phyloP scores from a whole-genome alignment of 2,113 vertebrate genomes.

The Lepus timidus region DNA sequence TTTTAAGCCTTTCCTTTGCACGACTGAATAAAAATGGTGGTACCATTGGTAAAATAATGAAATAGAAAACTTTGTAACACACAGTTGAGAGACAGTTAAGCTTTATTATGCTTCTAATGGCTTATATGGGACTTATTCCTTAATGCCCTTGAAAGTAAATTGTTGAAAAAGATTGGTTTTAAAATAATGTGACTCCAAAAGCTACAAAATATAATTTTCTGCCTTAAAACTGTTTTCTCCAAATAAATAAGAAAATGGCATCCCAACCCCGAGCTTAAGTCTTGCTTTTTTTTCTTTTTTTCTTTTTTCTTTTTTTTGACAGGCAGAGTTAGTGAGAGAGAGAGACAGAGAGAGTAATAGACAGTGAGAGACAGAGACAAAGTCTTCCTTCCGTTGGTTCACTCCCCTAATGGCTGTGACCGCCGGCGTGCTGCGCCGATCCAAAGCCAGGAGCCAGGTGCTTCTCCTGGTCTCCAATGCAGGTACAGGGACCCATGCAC shows the following conservation, averaged over 20 bases:
- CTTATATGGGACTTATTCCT: constrained; percentile 59
- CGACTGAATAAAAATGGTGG: constrained; percentile 69
- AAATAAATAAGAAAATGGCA: constrained; percentile 44
- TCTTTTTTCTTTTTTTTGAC: too few species aligned
- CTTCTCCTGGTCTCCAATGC: too few species aligned
- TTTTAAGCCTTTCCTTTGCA: constrained; percentile 72
- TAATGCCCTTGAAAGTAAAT: constrained; percentile 47
- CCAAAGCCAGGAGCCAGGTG: too few species aligned
- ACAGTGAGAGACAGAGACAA: too few species aligned
- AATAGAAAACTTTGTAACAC: constrained; percentile 65
- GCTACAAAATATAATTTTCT: constrained; percentile 51
- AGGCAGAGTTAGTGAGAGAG: too few species aligned
- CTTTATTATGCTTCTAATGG: constrained; percentile 34
- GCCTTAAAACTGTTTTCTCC: constrained; percentile 45
- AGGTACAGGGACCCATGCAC: too few species aligned
- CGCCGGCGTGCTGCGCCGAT: too few species aligned
- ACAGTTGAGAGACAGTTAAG: constrained; percentile 64
- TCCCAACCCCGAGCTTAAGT: neutral
- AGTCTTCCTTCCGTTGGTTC: too few species aligned
- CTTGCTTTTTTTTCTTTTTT: neutral
- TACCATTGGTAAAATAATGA: constrained; percentile 66
- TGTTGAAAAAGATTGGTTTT: constrained; percentile 66
- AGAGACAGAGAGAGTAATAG: too few species aligned
- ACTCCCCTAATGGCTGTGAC: too few species aligned
- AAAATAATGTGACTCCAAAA: constrained; percentile 62